Evolutionary conservation across 1,140 invertebrate genomes (phyloP), one percentile per base, ranked within the genome.

Genomic region (Arctopsyche grandis): DNA sequence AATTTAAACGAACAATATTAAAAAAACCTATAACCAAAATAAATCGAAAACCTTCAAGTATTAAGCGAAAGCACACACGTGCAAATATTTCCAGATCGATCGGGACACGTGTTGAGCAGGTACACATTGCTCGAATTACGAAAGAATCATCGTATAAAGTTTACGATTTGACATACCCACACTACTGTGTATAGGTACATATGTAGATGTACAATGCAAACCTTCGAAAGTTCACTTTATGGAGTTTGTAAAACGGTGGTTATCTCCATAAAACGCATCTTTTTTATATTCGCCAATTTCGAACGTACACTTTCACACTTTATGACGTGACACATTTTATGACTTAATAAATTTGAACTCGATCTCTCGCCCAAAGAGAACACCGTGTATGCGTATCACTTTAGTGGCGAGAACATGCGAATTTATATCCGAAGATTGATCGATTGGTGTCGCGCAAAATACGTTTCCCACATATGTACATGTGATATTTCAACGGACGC

Each of bases 261-360:
- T 74, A 74, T 74, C 48, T 29, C 71, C 71, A 74, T 74, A 74
- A 74, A 74, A 74, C 48, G 24, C 44, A 46, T 74, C 43, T 74
- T 26, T 74, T 74, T 56, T 74, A 74, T 56, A 74, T 56, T 16
- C 44, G 48, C 19, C 24, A 56, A 74, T 74, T 74, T 24, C 46
- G 22, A 56, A 56, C 16, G n/a, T 7, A 19, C 12, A 29, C 12
- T 52, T 29, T 16, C 22, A 56, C 70, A 19, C 14, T 14, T 29
- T 46, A 46, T 16, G 44, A 56, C 10, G 43, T 74, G 48, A 74
- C 52, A 24, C 48, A 19, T 74, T 74, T 74, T 74, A 74, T 21
- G 44, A 24, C 48, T 56, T 56, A 74, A 74, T 74, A 74, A 52
- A 29, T 26, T 56, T 24, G 26, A 0, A 52, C 12, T 16, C 16